These are phyloP conservation scores for Mareca strepera DNA, from an alignment of 2,797 vertebrate species.

Conservation along the genomic window DNA sequence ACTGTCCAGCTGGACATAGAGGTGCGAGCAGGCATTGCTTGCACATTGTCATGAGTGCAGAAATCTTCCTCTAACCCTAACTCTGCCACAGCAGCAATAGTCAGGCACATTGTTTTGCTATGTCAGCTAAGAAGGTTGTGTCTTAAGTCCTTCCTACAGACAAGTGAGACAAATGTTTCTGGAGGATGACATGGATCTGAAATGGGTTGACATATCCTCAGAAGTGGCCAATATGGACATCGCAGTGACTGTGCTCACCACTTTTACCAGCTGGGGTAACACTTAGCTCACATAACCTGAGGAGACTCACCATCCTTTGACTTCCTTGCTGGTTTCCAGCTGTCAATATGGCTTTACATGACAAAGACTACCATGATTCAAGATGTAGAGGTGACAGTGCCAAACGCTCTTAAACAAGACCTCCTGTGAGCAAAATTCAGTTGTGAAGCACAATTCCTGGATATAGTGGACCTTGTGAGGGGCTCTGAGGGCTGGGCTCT, in stretches of 20 bases:
- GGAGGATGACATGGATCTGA: background rate
- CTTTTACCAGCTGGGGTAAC: background rate
- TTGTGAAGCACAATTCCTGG: background rate
- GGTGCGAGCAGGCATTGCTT: background rate
- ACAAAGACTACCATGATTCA: background rate
- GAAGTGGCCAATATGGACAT: background rate
- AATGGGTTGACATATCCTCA: background rate
- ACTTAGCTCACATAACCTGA: accelerated
- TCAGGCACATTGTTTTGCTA: background rate
- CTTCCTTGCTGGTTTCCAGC: background rate
- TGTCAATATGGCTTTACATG: background rate
- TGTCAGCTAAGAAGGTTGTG: background rate
- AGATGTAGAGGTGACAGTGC: background rate
- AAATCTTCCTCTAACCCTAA: background rate
- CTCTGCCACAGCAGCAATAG: accelerated
- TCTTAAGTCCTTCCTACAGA: background rate
- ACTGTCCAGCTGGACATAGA: background rate
- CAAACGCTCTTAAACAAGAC: background rate
- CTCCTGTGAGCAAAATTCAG: background rate
- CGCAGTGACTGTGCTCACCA: background rate
- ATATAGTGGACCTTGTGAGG: background rate
- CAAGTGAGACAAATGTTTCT: background rate
- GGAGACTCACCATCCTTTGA: background rate
- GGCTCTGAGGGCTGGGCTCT: background rate
- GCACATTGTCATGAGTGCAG: background rate